Evolutionary conservation across 2,797 vertebrate genomes (phyloP), one percentile per base, ranked within the genome.

Genomic region (Myripristis jacobus): DNA sequence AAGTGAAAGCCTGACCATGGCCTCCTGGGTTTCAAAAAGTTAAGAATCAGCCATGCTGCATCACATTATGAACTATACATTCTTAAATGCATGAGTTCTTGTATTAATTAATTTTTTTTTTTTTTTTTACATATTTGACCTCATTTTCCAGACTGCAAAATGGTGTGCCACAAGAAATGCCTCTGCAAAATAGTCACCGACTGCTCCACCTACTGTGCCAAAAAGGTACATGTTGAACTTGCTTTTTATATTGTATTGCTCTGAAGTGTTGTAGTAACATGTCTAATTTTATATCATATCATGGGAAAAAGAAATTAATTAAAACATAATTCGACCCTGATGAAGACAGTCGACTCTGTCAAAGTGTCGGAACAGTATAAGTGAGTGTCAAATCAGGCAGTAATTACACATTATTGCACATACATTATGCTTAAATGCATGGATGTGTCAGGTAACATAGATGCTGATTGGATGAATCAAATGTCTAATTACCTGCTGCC

Each of bases 111-210:
- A 47, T 2, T 2, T 3, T 15, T 4, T 1, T 41, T 64, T 27
- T 1, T 8, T 1, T 41, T 64, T 27, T 1, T 8, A 70, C 38
- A 18, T 44, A 21, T 59, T 64, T 34, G 10, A 36, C 51, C 2
- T 74, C 54, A 34, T 54, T 15, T 76, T 60, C 34, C 57, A 99
- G 98, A 92, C 83, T 99, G 98, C 89, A 99, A 99, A 89, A 93
- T 98, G 95, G 96, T 96, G 51, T 99, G 96, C 89, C 98, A 99
- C 92, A 98, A 97, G 93, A 99, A 99, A 77, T 99, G 98, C 66
- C 88, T 98, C 75, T 82, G 80, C 80, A 98, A 96, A 93, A 96
- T 99, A 64, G 90, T 94, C 86, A 96, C 83, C 0, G 92, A 89
- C 87, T 99, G 97, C 82, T 92, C 92, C 18, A 93, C 95, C 36